These are phyloP conservation scores for Cephus pygmeus DNA, from an alignment of 2,888 invertebrate genomes.

Conservation along the genomic window DNA sequence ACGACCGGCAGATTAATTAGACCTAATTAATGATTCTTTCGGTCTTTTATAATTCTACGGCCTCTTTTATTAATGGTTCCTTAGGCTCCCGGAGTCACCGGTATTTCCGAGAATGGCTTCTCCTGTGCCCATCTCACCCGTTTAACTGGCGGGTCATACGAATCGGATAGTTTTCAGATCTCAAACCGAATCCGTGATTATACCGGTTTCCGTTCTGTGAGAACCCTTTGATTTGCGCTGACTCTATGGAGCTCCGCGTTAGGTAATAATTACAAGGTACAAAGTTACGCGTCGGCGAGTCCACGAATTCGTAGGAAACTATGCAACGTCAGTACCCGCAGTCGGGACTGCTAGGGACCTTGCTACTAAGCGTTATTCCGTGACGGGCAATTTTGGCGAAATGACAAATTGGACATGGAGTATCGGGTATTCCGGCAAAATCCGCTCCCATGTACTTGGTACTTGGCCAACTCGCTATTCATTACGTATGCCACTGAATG, in stretches of 20 bases:
- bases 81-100: not conserved
- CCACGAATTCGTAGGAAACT: not conserved
- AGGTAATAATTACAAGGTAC: not conserved
- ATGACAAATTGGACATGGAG: conserved; percentile 26
- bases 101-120: not conserved
- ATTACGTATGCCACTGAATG: conserved; percentile 21
- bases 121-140: not conserved
- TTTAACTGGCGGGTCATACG: not conserved
- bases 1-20: not conserved
- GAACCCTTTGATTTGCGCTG: conserved; percentile 16
- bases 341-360: not conserved
- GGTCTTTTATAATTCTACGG: not conserved
- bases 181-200: conserved; percentile 1
- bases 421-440: conserved; percentile 25
- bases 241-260: conserved; percentile 20
- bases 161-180: conserved; percentile 1
- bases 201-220: conserved; percentile 11
- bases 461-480: conserved; percentile 39
- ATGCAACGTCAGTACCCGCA: not conserved
- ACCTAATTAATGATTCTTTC: not conserved
- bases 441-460: conserved; percentile 24
- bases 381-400: conserved; percentile 27
- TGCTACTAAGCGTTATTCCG: conserved; percentile 20
- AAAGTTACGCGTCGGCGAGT: not conserved
- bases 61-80: not conserved